Evolutionary conservation across 1,140 invertebrate genomes (phyloP), one percentile per base, ranked within the genome.

Genomic region (Euwallacea similis): DNA sequence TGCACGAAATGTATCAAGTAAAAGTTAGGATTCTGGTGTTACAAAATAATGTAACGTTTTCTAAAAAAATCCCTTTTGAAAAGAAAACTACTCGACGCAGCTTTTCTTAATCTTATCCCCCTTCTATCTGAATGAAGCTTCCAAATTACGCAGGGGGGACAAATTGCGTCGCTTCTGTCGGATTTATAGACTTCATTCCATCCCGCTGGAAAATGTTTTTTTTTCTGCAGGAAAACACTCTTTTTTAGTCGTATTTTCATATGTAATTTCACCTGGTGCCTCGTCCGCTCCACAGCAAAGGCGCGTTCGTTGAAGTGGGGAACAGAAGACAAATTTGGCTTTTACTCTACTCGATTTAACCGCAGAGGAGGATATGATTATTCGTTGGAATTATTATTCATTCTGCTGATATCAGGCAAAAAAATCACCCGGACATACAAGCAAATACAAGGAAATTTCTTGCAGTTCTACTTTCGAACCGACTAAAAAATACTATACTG

Each of bases 121-220:
- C 21, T 33, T 33, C 21, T 33, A 33, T 33, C 21, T 33, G 21
- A 33, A 33, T 33, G 55, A 66, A 43, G 15, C 42, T 15, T 15
- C 54, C 11, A 46, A 59, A 55, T 56, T n/a, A 7, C 42, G 16
- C 50, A 15, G 54, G 9, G 2, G 53, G 33, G 33, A 63, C 44
- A 62, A 69, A 69, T 69, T 63, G 67, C 13, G 41, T 41, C 42
- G 16, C 42, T 59, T 56, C 13, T 9, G 21, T 43, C 16, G 55
- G 43, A 59, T 67, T 66, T 66, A 56, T 66, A 13, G 42, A 66
- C 10, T 66, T 56, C 46, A 47, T 64, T 66, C 56, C 33, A n/a
- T 53, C 16, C 41, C 16, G 33, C 11, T 9, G 43, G 43, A 62
- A 64, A 64, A 64, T 53, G 53, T 53, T 53, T 62, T 62, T 62